Percentiles rank a stretch among this genome's conserved stretches.
These are phyloP conservation scores for Rhagium mordax DNA, from an alignment of 2,888 invertebrate genomes.

Conservation along the genomic window DNA sequence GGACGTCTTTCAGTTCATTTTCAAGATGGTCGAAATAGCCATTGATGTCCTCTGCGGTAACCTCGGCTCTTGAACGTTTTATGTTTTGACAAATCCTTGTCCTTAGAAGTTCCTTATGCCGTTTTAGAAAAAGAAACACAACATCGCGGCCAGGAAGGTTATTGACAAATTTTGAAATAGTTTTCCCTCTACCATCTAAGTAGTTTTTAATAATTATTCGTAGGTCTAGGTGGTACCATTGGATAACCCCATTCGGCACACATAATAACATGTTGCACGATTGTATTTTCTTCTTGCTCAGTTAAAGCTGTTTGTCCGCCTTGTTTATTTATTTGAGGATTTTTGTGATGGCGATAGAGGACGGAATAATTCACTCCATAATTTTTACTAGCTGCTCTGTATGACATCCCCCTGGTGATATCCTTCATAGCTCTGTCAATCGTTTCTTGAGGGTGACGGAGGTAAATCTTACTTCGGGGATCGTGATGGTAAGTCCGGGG, in stretches of 20 bases:
- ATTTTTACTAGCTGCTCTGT: neutral
- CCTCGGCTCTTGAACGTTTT: slow-evolving; percentile 48
- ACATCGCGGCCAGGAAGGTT: slow-evolving; percentile 40
- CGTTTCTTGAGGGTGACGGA: no score
- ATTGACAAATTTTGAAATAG: neutral
- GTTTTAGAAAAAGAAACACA: slow-evolving; percentile 46
- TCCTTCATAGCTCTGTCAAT: no score
- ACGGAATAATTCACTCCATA: neutral
- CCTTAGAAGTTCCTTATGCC: slow-evolving; percentile 51
- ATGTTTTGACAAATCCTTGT: slow-evolving; percentile 54
- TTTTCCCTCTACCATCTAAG: slow-evolving; percentile 7
- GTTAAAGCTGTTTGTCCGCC: neutral
- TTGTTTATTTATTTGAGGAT: neutral
- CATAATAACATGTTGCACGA: neutral
- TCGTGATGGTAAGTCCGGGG: no score
- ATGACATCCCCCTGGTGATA: neutral
- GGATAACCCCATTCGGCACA: neutral
- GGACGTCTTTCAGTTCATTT: neutral
- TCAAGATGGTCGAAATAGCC: neutral
- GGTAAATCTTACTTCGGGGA: no score
- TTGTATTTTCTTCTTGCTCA: neutral
- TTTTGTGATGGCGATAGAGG: neutral
- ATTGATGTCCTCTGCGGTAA: neutral
- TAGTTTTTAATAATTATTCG: neutral
- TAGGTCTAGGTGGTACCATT: neutral